Base-by-base conservation (phyloP, 2,888 invertebrate species). In the Agrypnus murinus region DNA sequence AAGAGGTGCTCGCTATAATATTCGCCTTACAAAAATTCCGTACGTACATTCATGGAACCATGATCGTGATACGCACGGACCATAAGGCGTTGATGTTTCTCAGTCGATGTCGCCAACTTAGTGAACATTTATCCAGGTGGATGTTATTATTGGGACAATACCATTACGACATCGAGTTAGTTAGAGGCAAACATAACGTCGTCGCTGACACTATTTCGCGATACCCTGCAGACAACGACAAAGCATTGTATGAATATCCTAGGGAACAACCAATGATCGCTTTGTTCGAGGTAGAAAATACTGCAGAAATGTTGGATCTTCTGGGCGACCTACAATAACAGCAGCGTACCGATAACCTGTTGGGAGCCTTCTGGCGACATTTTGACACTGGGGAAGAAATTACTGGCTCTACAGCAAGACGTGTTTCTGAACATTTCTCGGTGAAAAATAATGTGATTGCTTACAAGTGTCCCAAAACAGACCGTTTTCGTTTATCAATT, bases 201-300 rank as follows among this genome's bases (percentile, higher is more conserved):
- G 76, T 74, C 0, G 76, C 76, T 0, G 79, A 81, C 62, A 69
- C 77, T n/a, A 69, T 80, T n/a, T 77, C 77, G 7, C 55, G 81
- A 1, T 75, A 77, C 60, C 74, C 75, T 0, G 8, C 46, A 0
- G 60, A 34, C 8, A 7, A 6, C 19, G 7, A 74, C 0, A 72
- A 5, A 15, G 38, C n/a, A 38, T 2, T 2, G 1, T 2, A n/a
- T 2, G 2, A 38, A 2, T 4, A 1, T 2, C 15, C 15, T 6
- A 10, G 2, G 25, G 25, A 3, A 5, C 3, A 2, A 3, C 25
- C 2, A 3, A 25, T 25, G 25, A 5, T 25, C 3, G 25, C 5
- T 2, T 5, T 25, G 25, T 25, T 25, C 5, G 25, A 25, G 25
- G 25, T 25, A 5, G 5, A 2, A 3, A 55, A 25, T 25, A 3